These are phyloP conservation scores for Battus philenor DNA, from an alignment of 1,140 invertebrate species.

Conservation along the genomic window DNA sequence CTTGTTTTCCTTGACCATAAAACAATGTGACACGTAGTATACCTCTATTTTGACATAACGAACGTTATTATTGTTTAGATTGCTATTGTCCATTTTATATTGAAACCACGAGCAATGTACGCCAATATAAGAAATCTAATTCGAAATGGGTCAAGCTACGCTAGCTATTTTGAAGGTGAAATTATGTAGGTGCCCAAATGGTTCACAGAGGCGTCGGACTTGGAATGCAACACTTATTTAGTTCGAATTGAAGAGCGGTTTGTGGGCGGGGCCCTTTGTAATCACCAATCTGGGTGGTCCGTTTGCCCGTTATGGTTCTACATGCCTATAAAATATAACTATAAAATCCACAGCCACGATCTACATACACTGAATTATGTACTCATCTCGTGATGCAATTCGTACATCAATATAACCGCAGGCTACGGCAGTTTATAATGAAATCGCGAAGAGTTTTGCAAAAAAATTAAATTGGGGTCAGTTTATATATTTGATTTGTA, in stretches of 20 bases:
- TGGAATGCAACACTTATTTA: conserved; percentile 34
- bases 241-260: conserved; percentile 47
- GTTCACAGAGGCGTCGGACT: conserved; percentile 32
- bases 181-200: conserved; percentile 34
- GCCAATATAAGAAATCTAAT: neutral
- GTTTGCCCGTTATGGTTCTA: conserved; percentile 27
- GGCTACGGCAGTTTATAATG: too few species aligned
- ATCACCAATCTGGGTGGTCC: conserved; percentile 56
- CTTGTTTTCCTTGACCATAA: conserved; percentile 14
- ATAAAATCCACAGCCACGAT: neutral
- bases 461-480: conserved; percentile 8
- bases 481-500: conserved; percentile 11
- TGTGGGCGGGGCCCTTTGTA: conserved; percentile 39
- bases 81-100: conserved; percentile 2
- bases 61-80: conserved; percentile 6
- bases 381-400: too few species aligned
- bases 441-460: neutral
- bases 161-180: conserved; percentile 19
- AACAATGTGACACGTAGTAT: conserved; percentile 16
- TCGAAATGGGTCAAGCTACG: neutral
- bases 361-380: conserved; percentile 8
- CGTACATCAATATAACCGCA: too few species aligned
- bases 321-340: conserved; percentile 35
- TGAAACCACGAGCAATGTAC: neutral
- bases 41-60: conserved; percentile 16